Conservation (phyloP, 2,888 invertebrate species). For the Drosophila meridiana region DNA sequence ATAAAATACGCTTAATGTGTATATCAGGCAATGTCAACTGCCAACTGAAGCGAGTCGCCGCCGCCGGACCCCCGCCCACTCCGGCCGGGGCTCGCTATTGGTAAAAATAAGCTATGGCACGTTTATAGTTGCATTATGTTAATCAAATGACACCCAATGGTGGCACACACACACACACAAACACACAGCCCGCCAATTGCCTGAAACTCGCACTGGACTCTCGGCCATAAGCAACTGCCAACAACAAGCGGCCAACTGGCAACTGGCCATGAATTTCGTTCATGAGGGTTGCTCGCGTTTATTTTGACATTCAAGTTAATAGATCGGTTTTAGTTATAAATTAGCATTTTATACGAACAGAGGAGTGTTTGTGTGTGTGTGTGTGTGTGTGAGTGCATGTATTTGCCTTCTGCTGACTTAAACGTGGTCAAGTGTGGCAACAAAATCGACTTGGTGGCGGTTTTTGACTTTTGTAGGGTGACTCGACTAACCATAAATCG, state of each 20-base stretch:
- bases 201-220: constrained; percentile 44
- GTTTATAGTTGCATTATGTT: constrained; percentile 81
- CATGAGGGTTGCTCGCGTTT: constrained; percentile 65
- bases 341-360: constrained; percentile 73
- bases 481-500: constrained; percentile 42
- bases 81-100: constrained; percentile 56
- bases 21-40: constrained; percentile 66
- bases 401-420: constrained; percentile 38
- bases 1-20: constrained; percentile 72
- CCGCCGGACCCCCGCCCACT: constrained; percentile 1
- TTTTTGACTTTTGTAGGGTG: constrained; percentile 41
- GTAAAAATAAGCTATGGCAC: constrained; percentile 76
- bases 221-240: constrained; percentile 25
- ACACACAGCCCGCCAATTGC: constrained; percentile 37
- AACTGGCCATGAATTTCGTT: constrained; percentile 48
- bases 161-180: constrained; percentile 51
- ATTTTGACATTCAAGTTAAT: constrained; percentile 81
- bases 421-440: constrained; percentile 58
- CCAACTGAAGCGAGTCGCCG: constrained; percentile 58
- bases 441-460: constrained; percentile 45
- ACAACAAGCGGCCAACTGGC: constrained; percentile 30
- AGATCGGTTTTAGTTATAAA: constrained; percentile 80
- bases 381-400: constrained; percentile 26
- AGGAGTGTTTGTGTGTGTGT: constrained; percentile 15
- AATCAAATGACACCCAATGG: constrained; percentile 81